Evolutionary conservation across 1,140 invertebrate species (phyloP), one percentile per base, ranked within the genome.

Genomic region (Pentalonia nigronervosa): DNA sequence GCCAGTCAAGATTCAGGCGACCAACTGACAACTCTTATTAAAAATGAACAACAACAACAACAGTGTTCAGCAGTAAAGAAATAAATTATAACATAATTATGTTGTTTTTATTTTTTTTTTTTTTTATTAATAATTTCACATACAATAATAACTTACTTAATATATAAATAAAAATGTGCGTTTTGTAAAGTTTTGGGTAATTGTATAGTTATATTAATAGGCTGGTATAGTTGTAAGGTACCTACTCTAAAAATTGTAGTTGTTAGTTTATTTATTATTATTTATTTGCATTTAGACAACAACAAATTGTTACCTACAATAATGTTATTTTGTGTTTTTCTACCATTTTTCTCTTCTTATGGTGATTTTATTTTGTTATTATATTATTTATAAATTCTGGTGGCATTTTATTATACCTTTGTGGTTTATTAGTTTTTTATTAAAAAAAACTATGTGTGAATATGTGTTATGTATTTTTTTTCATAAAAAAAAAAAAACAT

Each of bases 281-380:
- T 90, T 90, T 90, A 60, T 60, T 56, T 90, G 45, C n/a, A 67
- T 90, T 90, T 60, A 81, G 47, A 76, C 60, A n/a, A 67, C 30
- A 84, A 41, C 67, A 92, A 50, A 56, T 84, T 93, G 81, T 93
- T 86, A 86, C 91, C 91, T 93, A 84, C 56, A 50, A 86, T n/a
- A 50, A 45, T 48, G 81, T 84, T 86, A 50, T 92, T 84, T 86
- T 93, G 47, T 93, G 47, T 81, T 67, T 48, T 34, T 50, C 76
- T 92, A 92, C 76, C 45, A 50, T 89, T 88, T 87, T 88, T n/a
- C 23, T 86, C 41, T 83, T 92, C 34, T 92, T 92, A 81, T 83
- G 91, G 91, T 93, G 91, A 84, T 76, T 60, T 91, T 83, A 91
- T 93, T 93, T 93, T 53, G 76, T 92, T 92, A 83, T 83, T 56